These are phyloP conservation scores for Ibidorhyncha struthersii DNA, from an alignment of 2,113 vertebrate species.

Conservation along the genomic window DNA sequence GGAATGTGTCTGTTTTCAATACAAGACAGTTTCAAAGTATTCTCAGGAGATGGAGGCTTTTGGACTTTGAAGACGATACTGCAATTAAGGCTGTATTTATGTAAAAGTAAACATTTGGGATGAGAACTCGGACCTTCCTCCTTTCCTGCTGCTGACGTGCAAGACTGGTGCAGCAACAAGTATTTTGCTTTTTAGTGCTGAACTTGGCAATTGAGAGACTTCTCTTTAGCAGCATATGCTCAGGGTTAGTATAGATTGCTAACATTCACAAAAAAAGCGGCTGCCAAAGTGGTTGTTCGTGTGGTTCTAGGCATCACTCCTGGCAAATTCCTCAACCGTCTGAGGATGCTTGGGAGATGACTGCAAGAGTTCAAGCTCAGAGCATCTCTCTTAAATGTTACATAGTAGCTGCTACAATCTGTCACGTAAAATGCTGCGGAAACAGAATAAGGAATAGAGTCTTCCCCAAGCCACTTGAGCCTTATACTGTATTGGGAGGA, in stretches of 20 bases:
- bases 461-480: not conserved
- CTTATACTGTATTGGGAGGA: accelerated
- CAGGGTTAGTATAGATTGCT: not conserved
- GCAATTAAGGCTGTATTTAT: conserved; percentile 32
- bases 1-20: not conserved
- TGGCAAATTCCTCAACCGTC: not conserved
- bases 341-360: not conserved
- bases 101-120: not conserved
- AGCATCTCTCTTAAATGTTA: not conserved
- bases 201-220: not conserved
- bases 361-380: not conserved
- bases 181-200: not conserved
- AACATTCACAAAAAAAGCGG: accelerated
- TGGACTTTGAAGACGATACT: conserved; percentile 17
- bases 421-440: not conserved
- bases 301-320: not conserved
- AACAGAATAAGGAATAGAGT: accelerated
- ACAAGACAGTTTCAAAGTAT: not conserved
- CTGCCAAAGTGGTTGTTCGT: not conserved
- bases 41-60: not conserved
- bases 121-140: not conserved
- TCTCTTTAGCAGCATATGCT: not conserved
- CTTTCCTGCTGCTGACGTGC: not conserved
- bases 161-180: not conserved
- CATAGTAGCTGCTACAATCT: not conserved